Base-by-base conservation (phyloP, 2,113 vertebrate species). In the Conger conger region DNA sequence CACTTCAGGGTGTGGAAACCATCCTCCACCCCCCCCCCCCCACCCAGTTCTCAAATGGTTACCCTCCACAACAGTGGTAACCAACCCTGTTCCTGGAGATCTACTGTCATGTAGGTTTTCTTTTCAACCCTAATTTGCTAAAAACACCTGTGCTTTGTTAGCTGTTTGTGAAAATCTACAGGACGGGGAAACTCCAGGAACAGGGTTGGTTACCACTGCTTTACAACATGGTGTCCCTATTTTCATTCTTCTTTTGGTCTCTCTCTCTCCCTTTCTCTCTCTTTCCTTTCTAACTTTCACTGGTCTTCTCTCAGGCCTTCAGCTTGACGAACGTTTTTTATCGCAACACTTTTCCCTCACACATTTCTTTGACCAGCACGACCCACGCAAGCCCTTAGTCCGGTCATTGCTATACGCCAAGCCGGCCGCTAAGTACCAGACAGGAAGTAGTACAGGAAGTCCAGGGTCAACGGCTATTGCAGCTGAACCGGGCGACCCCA, bases 1-100 rank as follows among this genome's bases (percentile, higher is more conserved):
- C 60, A 1, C 27, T n/a, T 68, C 23, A 68, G 54, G 54, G 54
- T 57, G 11, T 3, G 18, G 54, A 57, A 57, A 11, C 54, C 57
- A 18, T 53, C 73, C 42, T 36, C 81, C 80, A 76, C 81, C 15
- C 54, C 57, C 57, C 73, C 73, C 42, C 45, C 81, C 80, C 81
- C 81, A 33, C 15, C 30, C 78, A 35, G 79, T 20, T 40, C 20
- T 81, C 60, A 53, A 50, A 11, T 15, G 45, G 18, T 81, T 73
- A 38, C 80, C 50, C 50, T 54, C 53, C 27, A 57, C 38, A 50
- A 50, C 45, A 50, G n/a, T n/a, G n/a, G n/a, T n/a, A n/a, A n/a
- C n/a, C n/a, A n/a, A n/a, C n/a, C n/a, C n/a, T n/a, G n/a, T n/a
- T n/a, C n/a, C n/a, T n/a, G n/a, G n/a, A n/a, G n/a, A n/a, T n/a